Conservation (phyloP, 2,888 invertebrate genomes). For the Endomychus coccineus region DNA sequence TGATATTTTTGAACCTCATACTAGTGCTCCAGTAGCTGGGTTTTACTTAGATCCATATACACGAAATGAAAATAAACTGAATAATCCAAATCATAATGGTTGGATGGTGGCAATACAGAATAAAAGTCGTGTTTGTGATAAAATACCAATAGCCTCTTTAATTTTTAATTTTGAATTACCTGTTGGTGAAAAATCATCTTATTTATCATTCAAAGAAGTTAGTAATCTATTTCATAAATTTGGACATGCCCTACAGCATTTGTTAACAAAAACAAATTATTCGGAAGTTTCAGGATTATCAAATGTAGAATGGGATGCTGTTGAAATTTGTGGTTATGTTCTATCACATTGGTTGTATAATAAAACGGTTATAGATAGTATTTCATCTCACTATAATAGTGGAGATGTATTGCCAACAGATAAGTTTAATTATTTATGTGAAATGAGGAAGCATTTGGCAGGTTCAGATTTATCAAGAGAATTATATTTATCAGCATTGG, state of each 20-base stretch:
- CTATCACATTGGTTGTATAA: constrained; percentile 75
- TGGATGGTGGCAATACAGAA: constrained; percentile 76
- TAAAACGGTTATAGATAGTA: constrained; percentile 46
- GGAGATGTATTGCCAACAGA: constrained; percentile 63
- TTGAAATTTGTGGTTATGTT: constrained; percentile 75
- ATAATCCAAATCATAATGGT: constrained; percentile 54
- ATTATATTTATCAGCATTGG: constrained; percentile 73
- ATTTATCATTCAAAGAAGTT: constrained; percentile 71
- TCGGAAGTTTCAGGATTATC: constrained; percentile 78
- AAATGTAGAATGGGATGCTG: constrained; percentile 91
- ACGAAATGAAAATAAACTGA: constrained; percentile 57
- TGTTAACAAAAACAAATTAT: constrained; percentile 74
- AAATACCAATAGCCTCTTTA: constrained; percentile 70
- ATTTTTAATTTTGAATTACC: constrained; percentile 77
- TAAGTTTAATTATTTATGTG: constrained; percentile 55
- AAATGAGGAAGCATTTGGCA: constrained; percentile 64
- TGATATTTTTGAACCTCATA: constrained; percentile 65
- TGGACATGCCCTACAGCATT: constrained; percentile 79
- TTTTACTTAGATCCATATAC: constrained; percentile 82
- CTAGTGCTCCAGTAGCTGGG: constrained; percentile 61
- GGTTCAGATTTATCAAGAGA: constrained; percentile 74
- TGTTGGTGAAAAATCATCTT: constrained; percentile 53
- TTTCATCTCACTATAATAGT: constrained; percentile 70
- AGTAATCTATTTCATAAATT: constrained; percentile 73
- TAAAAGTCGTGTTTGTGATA: constrained; percentile 55